Percentiles rank a stretch among this genome's conserved stretches.
phyloP scores from a whole-genome alignment of 92 coral and sea anemone genomes.

The Siderastrea siderea region DNA sequence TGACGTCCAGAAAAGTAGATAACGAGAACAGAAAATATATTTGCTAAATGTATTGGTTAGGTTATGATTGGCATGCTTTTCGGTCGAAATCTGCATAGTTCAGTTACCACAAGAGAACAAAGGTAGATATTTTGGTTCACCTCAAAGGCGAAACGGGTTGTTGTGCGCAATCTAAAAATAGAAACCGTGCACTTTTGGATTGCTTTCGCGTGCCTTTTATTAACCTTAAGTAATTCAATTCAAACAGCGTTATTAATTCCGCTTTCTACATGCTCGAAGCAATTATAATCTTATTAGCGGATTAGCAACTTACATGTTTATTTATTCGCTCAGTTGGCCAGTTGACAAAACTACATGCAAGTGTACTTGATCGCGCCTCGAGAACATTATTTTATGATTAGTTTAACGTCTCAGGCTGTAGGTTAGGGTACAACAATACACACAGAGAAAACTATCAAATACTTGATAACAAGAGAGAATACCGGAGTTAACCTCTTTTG shows the following conservation, averaged over 20 bases:
- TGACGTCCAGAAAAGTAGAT: too few relatives aligned
- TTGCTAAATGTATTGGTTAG: too few relatives aligned
- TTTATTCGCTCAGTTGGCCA: background rate
- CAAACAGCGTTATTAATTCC: conserved; percentile 1
- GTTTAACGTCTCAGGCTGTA: too few relatives aligned
- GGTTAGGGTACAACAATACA: too few relatives aligned
- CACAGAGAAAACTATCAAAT: too few relatives aligned
- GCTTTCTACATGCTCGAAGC: background rate
- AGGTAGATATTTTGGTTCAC: background rate
- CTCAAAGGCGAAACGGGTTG: background rate
- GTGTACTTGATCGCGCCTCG: background rate
- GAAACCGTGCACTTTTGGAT: background rate
- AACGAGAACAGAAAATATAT: too few relatives aligned
- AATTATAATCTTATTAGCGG: conserved; percentile 7
- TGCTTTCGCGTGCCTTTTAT: background rate
- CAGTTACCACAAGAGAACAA: conserved; percentile 36
- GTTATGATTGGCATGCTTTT: conserved; percentile 1
- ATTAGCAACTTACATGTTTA: background rate
- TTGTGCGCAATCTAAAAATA: background rate
- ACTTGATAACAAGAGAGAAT: too few relatives aligned
- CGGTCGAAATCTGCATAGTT: conserved; percentile 1
- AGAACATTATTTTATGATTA: too few relatives aligned
- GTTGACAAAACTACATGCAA: background rate
- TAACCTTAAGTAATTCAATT: background rate
- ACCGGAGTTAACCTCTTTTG: too few relatives aligned